Base-by-base conservation (phyloP, 1,140 invertebrate species). In the Drosophila ambigua region DNA sequence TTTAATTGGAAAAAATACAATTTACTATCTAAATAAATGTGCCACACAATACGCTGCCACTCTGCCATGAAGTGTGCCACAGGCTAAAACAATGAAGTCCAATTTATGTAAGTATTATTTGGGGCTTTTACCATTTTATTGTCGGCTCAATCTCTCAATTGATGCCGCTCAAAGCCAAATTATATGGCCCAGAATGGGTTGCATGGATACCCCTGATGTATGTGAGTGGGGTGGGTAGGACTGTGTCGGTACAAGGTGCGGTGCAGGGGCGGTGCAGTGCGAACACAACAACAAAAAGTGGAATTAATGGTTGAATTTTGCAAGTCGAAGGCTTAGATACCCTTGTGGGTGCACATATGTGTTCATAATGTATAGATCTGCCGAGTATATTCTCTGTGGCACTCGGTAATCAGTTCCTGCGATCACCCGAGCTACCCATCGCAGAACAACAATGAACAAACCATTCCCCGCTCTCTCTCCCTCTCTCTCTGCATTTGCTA, bases 1-100 rank as follows among this genome's bases (percentile, higher is more conserved):
- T 79, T 79, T 79, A 79, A 79, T 79, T 79, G 77, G 77, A 79
- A 79, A 79, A 79, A 79, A 76, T 79, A 74, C 62, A 79, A 79
- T 79, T 74, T 72, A 77, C 73, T 79, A 79, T 79, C 76, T 79
- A 79, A 79, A 79, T 79, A 78, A 78, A 79, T 79, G 69, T 55
- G 69, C 35, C 48, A 60, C 55, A 61, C 20, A 20, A 0, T 20
- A 20, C 20, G 1, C 66, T 41, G 66, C 62, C 58, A 78, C 67
- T 20, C 20, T 20, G 20, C 26, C 74, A 57, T 60, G 58, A 59
- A 59, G 52, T 79, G 51, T 52, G 75, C 62, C 58, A 16, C 50
- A 68, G 39, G 54, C 35, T 16, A 31, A 58, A 54, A 60, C 77
- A 52, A 45, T 80, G 71, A 58, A 49, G 65, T 43, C 64, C 77